Base-by-base conservation (phyloP, 2,888 invertebrate species). In the Rhaphigaster nebulosa region DNA sequence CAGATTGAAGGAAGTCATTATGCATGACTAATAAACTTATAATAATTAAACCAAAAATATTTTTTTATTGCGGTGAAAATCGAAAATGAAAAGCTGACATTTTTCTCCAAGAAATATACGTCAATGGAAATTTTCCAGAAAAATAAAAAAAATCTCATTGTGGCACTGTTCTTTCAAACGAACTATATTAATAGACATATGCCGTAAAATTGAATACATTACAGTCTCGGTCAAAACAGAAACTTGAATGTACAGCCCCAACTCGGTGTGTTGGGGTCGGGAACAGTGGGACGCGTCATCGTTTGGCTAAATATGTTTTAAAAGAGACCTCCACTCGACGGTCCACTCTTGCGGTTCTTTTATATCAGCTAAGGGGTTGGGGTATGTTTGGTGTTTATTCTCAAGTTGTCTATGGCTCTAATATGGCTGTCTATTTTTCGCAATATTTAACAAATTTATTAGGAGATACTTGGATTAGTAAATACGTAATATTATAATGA, bases 211-310 rank as follows among this genome's bases (percentile, higher is more conserved):
- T 4, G 45, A 23, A 38, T 76, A 76, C 38, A 38, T 38, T 38
- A 76, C 20, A 38, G 65, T 0, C 10, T 20, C 6, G 18, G 20
- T 76, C 5, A 18, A 20, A 38, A 38, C 34, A 20, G 6, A 65
- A 65, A 29, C 15, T 29, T 65, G 15, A 38, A 76, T 65, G 26
- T 18, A 29, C 15, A 41, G 41, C 6, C 41, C 41, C 41, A 23
- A 34, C 29, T 65, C 12, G 41, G 52, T 29, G 90, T 41, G 76
- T 54, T 41, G 90, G 87, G 76, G 90, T 89, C 88, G 88, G 88
- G 29, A 90, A 20, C 87, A 45, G 50, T n/a, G 34, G 87, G 87
- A 70, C 50, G 45, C 65, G 26, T 15, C 89, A 50, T 87, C 29
- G 15, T 20, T 38, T 18, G 18, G 87, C 50, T 90, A 56, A 50